Conservation (phyloP, 2,888 invertebrate genomes). For the Phalera bucephala region DNA sequence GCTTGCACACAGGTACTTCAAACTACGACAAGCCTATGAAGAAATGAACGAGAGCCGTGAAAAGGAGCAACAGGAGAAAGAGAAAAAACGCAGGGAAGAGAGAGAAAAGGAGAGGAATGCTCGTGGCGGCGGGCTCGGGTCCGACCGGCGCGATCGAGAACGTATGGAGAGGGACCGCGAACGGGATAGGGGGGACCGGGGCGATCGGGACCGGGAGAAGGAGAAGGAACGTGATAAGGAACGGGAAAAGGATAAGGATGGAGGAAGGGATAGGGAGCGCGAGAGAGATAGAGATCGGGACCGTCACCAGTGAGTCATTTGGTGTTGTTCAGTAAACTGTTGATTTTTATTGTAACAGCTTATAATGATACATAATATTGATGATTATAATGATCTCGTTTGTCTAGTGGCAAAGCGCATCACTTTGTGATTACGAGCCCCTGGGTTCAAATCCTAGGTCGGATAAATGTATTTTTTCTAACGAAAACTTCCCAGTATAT, state of each 20-base stretch:
- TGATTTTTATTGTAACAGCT: too few species aligned
- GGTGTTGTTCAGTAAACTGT: too few species aligned
- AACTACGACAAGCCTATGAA: slow-evolving; percentile 86
- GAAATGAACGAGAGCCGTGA: slow-evolving; percentile 85
- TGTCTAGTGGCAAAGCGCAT: too few species aligned
- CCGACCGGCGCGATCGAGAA: slow-evolving; percentile 48
- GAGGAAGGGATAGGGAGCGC: slow-evolving; percentile 25
- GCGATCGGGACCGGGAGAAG: slow-evolving; percentile 20
- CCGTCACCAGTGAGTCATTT: slow-evolving; percentile 22
- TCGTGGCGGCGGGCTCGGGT: slow-evolving; percentile 66
- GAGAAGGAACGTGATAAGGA: slow-evolving; percentile 16
- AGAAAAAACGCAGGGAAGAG: slow-evolving; percentile 70
- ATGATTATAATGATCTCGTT: too few species aligned
- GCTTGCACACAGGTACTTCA: slow-evolving; percentile 85
- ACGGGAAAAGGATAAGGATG: slow-evolving; percentile 8
- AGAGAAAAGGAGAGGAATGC: slow-evolving; percentile 60
- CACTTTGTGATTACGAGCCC: too few species aligned
- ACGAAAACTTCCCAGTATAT: too few species aligned
- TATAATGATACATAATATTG: too few species aligned
- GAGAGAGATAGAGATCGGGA: slow-evolving; percentile 28
- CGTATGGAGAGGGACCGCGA: slow-evolving; percentile 32
- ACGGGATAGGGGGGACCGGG: slow-evolving; percentile 20
- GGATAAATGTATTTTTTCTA: too few species aligned
- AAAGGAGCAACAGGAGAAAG: slow-evolving; percentile 84
- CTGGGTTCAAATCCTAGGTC: too few species aligned